phyloP scores from a whole-genome alignment of 2,888 invertebrate genomes.

The Dusona sp. region DNA sequence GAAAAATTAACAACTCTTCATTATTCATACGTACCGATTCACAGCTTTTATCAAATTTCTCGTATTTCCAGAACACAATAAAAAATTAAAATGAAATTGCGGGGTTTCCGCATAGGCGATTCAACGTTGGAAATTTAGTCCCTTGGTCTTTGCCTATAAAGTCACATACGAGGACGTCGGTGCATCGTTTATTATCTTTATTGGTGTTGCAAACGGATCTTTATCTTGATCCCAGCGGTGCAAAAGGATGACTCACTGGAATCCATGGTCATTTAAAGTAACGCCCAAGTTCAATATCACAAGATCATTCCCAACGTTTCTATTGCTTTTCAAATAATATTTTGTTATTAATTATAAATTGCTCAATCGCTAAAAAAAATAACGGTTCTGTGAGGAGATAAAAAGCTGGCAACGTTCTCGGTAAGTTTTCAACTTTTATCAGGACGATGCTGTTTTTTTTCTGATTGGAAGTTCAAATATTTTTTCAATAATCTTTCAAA shows the following conservation, averaged over 20 bases:
- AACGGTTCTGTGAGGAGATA: background rate
- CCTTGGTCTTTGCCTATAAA: background rate
- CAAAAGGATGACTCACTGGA: conserved; percentile 5
- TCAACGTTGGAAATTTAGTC: too few species aligned
- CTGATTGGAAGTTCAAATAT: background rate
- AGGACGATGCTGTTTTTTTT: background rate
- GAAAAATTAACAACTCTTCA: background rate
- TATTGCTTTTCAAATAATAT: background rate
- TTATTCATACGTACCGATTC: background rate
- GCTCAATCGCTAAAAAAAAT: background rate
- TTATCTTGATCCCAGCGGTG: background rate
- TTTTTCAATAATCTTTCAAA: background rate
- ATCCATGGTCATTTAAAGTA: background rate
- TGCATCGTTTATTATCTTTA: conserved; percentile 15
- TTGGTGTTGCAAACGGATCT: background rate
- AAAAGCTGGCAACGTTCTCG: background rate
- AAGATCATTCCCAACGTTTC: background rate
- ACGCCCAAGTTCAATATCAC: conserved; percentile 15
- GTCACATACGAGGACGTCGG: background rate
- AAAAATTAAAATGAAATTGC: background rate
- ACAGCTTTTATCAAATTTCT: background rate
- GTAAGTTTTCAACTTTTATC: background rate
- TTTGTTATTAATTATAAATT: background rate
- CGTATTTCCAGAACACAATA: too few species aligned
- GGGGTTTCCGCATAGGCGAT: background rate